These are phyloP conservation scores for Ptychochromis oligacanthus DNA, from an alignment of 2,113 vertebrate genomes.

Conservation along the genomic window DNA sequence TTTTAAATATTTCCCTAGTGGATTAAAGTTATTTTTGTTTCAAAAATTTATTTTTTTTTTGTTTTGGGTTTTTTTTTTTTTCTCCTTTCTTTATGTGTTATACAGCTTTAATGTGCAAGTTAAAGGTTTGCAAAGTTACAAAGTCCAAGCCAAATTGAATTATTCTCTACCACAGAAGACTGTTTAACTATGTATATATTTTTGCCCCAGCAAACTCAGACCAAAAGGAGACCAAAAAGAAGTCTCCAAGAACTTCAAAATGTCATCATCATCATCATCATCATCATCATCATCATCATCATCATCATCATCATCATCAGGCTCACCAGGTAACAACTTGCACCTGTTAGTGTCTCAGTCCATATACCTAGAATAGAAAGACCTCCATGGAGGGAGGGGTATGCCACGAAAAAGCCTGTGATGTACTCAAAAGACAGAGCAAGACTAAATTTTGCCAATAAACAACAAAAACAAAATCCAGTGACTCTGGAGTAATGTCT, in stretches of 20 bases:
- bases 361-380: background rate
- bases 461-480: background rate
- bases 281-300: background rate
- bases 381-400: background rate
- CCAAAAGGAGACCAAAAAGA: no score
- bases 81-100: background rate
- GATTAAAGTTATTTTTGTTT: background rate
- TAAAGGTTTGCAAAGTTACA: background rate
- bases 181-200: no score
- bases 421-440: background rate
- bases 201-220: no score
- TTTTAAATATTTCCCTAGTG: background rate
- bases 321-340: background rate
- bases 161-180: background rate
- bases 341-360: background rate
- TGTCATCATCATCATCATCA: background rate
- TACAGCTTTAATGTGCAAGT: background rate
- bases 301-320: background rate
- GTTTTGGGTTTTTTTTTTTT: background rate
- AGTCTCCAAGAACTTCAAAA: background rate
- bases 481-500: background rate
- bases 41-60: background rate
- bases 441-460: background rate
- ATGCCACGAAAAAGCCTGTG: background rate
- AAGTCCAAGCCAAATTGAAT: constrained; percentile 9